Evolutionary conservation across 2,797 vertebrate genomes (phyloP), one percentile per base, ranked within the genome.

Genomic region (Cossypha heuglini): DNA sequence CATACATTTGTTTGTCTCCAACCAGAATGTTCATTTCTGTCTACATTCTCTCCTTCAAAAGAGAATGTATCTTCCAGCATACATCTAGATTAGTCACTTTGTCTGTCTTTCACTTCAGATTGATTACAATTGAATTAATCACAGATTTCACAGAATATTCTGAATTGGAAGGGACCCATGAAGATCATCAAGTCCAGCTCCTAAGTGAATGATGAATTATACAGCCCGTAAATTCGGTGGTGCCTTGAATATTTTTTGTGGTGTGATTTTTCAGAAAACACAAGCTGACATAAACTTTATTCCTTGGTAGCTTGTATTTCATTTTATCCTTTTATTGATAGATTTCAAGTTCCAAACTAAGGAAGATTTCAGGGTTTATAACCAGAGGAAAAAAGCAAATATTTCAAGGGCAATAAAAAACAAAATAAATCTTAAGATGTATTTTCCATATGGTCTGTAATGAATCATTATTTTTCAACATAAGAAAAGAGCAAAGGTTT

Each of bases 391-490:
- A 95, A 72, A 95, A 89, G 4, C 48, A 78, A 94, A 93, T 83
- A 58, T 88, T 94, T 18, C 80, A 93, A 91, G 94, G 33, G 45
- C 67, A 95, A 95, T 95, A 94, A 94, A 94, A 89, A 91, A 73
- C 75, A 83, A 91, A 94, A 95, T 78, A 88, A 95, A 95, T 96
- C 87, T 96, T 86, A 95, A 72, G 85, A 93, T 87, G 26, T 91
- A 88, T 92, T 94, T 94, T 88, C 64, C 81, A 64, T 86, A 38
- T 92, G 63, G 74, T 96, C 66, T 49, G 31, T 54, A 80, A 91
- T 49, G 31, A 79, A 88, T 71, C 4, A 29, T 92, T 91, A 62
- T 61, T 78, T 63, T 92, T 58, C 40, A 80, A 33, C 81, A 74
- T 45, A 74, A 88, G 58, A 88, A 63, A 87, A 96, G 49, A 95